A percentile compares a stretch with the other conserved stretches of the same genome.
Evolutionary conservation across 1,140 invertebrate species (phyloP).

Genomic region (Brachionus sp.): DNA sequence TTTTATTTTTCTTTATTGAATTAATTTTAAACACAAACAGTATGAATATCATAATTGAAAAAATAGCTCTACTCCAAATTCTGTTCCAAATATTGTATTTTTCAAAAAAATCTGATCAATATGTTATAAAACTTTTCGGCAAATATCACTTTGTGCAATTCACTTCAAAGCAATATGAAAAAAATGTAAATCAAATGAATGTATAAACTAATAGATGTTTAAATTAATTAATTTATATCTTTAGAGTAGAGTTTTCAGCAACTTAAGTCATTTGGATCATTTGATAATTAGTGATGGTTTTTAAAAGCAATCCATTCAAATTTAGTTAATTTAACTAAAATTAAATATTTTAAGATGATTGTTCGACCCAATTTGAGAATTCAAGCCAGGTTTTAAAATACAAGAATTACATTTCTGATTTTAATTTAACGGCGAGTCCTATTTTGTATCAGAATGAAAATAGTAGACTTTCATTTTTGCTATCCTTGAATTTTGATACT

Average conservation of each 20-base stretch:
- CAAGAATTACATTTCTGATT: not conserved
- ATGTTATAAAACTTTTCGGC: not conserved
- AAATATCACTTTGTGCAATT: constrained; percentile 24
- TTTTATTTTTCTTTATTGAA: not conserved
- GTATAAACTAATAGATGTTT: not conserved
- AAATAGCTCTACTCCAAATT: not conserved
- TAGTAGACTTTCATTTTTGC: not conserved
- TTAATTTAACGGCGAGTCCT: not conserved
- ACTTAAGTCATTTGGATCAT: not conserved
- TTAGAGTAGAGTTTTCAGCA: not conserved
- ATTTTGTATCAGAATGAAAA: not conserved
- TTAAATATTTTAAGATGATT: not conserved
- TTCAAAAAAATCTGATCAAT: not conserved
- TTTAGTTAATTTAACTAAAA: not conserved
- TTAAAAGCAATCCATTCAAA: not conserved
- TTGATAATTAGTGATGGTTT: not conserved
- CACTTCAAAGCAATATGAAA: not conserved
- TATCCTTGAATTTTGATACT: not conserved
- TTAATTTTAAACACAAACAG: not conserved
- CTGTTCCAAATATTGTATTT: not conserved
- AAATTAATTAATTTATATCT: not conserved
- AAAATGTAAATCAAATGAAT: not conserved
- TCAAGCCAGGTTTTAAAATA: not conserved
- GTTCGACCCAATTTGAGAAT: not conserved
- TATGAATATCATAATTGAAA: not conserved